Evolutionary conservation across 1,140 invertebrate genomes (phyloP).

Genomic region (Pseudomyrmex flavicornis): DNA sequence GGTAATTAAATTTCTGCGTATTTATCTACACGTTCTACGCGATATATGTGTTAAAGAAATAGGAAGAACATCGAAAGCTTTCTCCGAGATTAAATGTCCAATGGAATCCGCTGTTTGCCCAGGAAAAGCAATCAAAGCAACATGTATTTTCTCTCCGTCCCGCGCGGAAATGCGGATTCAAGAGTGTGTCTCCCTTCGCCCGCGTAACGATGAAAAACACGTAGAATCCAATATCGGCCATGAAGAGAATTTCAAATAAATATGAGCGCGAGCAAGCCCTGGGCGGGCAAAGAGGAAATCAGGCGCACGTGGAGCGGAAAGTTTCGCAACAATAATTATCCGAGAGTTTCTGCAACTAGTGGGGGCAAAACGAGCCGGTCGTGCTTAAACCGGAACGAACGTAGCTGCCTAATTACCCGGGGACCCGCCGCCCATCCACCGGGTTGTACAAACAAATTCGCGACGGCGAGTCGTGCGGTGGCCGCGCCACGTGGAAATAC

Average conservation of each 20-base stretch:
- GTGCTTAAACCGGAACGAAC: conserved; percentile 73
- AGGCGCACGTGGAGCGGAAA: conserved; percentile 60
- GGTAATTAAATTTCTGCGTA: too few species aligned
- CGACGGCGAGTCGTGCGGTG: conserved; percentile 29
- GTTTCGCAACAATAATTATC: conserved; percentile 82
- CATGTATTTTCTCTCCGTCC: background rate
- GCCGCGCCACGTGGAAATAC: conserved; percentile 42
- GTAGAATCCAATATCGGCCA: conserved; percentile 19
- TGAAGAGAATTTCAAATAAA: conserved; percentile 46
- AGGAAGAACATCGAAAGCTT: background rate
- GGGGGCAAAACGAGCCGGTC: conserved; percentile 73
- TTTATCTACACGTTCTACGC: too few species aligned
- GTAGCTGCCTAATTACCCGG: conserved; percentile 69
- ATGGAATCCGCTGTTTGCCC: background rate
- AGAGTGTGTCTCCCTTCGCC: background rate
- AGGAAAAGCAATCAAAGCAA: background rate
- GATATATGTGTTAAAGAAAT: too few species aligned
- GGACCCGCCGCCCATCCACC: conserved; percentile 63
- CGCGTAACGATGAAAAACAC: background rate
- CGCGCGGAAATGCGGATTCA: conserved; percentile 13
- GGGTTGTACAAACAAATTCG: conserved; percentile 73
- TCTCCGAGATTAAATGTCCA: conserved; percentile 6
- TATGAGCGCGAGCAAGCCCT: background rate
- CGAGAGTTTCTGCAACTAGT: conserved; percentile 81
- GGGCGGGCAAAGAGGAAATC: conserved; percentile 28